Conservation (phyloP, 2,797 vertebrate species). For the Discoglossus pictus region DNA sequence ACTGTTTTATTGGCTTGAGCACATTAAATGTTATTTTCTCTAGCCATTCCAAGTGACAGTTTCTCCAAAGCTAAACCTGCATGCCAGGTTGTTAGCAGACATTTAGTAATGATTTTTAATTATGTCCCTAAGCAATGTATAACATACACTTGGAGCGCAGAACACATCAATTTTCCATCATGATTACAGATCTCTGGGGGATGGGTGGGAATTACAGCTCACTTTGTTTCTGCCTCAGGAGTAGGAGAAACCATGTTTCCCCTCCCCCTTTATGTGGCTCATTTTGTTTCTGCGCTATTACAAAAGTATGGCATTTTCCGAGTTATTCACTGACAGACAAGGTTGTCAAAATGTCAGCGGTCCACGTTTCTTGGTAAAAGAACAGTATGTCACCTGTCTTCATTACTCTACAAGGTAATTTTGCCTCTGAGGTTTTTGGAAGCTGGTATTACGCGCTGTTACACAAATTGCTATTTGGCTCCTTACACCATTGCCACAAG, state of each 20-base stretch:
- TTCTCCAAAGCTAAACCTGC: conserved; percentile 6
- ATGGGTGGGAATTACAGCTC: conserved; percentile 2
- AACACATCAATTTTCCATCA: conserved; percentile 1
- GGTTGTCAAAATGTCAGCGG: not conserved
- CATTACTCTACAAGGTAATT: conserved; percentile 7
- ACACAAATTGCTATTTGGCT: not conserved
- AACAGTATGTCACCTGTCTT: conserved; percentile 8
- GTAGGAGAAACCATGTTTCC: conserved; percentile 38
- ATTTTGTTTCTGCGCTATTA: conserved; percentile 24
- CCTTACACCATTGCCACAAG: not conserved
- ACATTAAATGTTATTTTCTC: conserved; percentile 21
- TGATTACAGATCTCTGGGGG: conserved; percentile 17
- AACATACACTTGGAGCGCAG: not conserved
- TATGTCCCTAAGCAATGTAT: conserved; percentile 3
- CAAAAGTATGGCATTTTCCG: not conserved
- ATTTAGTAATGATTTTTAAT: conserved; percentile 3
- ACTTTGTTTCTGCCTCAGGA: conserved; percentile 14
- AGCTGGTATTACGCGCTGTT: not conserved
- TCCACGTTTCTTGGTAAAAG: not conserved
- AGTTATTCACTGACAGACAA: not conserved
- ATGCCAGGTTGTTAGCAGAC: not conserved
- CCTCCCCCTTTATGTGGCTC: not conserved
- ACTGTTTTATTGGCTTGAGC: conserved; percentile 18
- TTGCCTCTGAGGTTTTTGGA: not conserved
- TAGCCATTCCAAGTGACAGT: not conserved